phyloP scores from a whole-genome alignment of 2,797 vertebrate species.

The Chelon auratus region DNA sequence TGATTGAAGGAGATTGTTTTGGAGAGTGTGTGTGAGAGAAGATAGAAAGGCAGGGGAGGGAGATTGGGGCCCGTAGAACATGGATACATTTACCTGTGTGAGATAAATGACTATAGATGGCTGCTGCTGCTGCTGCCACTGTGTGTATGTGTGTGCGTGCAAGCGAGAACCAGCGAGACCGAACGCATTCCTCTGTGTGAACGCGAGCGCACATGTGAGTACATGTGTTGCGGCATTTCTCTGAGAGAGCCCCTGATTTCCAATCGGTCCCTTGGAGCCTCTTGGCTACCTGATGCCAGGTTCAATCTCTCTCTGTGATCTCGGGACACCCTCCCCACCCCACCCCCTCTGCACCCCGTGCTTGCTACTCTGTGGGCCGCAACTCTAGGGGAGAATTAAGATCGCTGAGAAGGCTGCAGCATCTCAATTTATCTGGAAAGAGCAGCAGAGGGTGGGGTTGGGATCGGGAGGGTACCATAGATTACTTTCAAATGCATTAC shows the following conservation, averaged over 20 bases:
- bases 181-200: constrained; percentile 20
- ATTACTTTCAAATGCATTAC: constrained; percentile 77
- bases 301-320: constrained; percentile 81
- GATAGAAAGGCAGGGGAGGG: constrained; percentile 69
- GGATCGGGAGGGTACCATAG: background rate
- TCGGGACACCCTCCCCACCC: constrained; percentile 57
- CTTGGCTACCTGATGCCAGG: constrained; percentile 78
- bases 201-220: constrained; percentile 22
- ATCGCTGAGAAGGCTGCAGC: constrained; percentile 64
- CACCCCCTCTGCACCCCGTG: constrained; percentile 30
- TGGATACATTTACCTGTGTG: constrained; percentile 75
- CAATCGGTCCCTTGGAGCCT: constrained; percentile 75
- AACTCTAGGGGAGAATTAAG: constrained; percentile 67
- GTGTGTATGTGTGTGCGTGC: background rate
- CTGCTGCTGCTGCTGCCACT: constrained; percentile 42
- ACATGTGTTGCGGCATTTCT: constrained; percentile 48
- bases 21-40: constrained; percentile 70
- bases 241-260: constrained; percentile 74
- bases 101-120: constrained; percentile 83
- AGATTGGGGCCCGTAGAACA: constrained; percentile 73
- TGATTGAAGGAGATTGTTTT: constrained; percentile 83
- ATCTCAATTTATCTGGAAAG: constrained; percentile 75
- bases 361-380: constrained; percentile 49
- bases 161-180: constrained; percentile 6
- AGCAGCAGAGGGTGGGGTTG: constrained; percentile 33